Base-by-base conservation (phyloP, 1,140 invertebrate species). In the Schmidtea mediterranea region DNA sequence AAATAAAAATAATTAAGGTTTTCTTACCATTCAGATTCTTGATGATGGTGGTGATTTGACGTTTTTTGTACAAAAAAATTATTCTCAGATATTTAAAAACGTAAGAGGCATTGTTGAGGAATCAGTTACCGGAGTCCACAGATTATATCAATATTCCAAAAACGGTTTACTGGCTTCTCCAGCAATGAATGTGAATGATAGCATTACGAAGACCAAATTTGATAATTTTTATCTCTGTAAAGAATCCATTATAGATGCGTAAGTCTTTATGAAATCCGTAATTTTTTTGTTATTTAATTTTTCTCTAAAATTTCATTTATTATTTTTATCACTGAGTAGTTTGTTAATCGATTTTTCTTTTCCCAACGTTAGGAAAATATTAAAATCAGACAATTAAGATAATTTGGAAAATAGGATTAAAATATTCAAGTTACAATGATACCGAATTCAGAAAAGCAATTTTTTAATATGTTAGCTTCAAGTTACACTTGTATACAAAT, bases 161-260 rank as follows among this genome's bases (percentile, higher is more conserved):
- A 32, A 46, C 21, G 79, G 80, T 46, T 89, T 90, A 67, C 68
- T 95, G 36, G 79, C 78, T 13, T 82, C 92, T n/a, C 87, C 87
- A 1, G 87, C 89, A 1, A 94, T 95, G 82, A 95, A 95, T 68
- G 84, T 95, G 24, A 94, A 94, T 61, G 87, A 94, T 68, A 89
- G 82, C 19, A 86, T 95, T 8, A 94, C 84, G 0, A 95, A 95
- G 59, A 66, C 56, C 46, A 23, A 48, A 13, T 41, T 41, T 23
- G 40, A 24, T 2, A 32, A 19, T 40, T 48, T 5, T 16, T 41
- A 41, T 23, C 18, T 41, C 10, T 19, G 18, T 23, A 41, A 23
- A 23, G 40, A 41, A 23, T 19, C 18, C 3, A 41, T 41, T 23
- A 41, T 41, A 6, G 40, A 41, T 23, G 40, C 18, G 40, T 41